A percentile compares a stretch with the other conserved stretches of the same genome.
phyloP scores from a whole-genome alignment of 2,113 vertebrate species.

The Ptyas mucosa region DNA sequence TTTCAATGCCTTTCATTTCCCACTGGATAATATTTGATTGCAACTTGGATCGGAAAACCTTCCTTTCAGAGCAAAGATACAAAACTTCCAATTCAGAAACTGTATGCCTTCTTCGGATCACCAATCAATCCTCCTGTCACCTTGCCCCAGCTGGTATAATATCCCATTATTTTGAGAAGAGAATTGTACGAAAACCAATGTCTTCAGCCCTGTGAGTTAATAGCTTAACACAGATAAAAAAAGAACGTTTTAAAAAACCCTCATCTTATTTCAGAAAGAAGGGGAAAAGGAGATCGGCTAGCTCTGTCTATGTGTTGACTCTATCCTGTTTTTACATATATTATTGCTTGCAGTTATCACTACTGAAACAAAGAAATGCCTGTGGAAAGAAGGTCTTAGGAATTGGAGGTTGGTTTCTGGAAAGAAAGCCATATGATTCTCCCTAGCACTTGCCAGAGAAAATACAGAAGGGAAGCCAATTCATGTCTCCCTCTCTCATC shows the following conservation, averaged over 20 bases:
- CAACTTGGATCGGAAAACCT: neutral
- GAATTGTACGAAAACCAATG: neutral
- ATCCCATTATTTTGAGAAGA: neutral
- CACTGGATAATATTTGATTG: neutral
- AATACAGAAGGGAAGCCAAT: neutral
- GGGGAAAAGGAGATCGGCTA: neutral
- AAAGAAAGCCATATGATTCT: neutral
- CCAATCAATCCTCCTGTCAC: neutral
- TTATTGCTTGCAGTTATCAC: neutral
- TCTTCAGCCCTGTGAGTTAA: neutral
- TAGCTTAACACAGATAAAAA: neutral
- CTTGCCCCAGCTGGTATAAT: neutral
- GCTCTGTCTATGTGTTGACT: neutral
- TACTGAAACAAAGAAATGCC: neutral
- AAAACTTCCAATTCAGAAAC: neutral
- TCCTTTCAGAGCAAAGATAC: neutral
- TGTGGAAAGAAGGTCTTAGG: neutral
- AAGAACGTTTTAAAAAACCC: neutral
- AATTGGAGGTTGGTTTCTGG: neutral
- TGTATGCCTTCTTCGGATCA: neutral
- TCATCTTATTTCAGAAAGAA: neutral
- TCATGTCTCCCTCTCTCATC: neutral
- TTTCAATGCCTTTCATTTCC: neutral
- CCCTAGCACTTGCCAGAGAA: neutral
- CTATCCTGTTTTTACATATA: neutral